Conservation (phyloP, 2,797 vertebrate species). For the Argentina silus region DNA sequence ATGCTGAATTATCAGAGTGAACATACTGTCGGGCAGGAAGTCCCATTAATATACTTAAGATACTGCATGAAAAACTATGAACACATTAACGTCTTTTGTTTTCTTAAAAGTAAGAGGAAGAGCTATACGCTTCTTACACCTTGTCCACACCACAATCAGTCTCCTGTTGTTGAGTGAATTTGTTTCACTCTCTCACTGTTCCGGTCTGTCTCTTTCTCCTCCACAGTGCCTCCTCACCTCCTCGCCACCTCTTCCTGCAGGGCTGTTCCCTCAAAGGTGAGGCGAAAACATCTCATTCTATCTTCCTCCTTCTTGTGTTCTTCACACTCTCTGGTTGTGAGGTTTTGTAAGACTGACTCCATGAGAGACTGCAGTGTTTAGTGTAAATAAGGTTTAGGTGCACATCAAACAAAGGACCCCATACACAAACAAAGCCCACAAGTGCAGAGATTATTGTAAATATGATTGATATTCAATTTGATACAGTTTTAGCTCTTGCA, state of each 20-base stretch:
- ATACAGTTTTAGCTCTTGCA: slow-evolving; percentile 47
- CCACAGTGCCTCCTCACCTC: slow-evolving; percentile 91
- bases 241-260: slow-evolving; percentile 92
- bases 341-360: too few relatives aligned
- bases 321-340: too few relatives aligned
- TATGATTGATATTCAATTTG: slow-evolving; percentile 21
- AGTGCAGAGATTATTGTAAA: background rate
- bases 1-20: too few relatives aligned
- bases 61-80: too few relatives aligned
- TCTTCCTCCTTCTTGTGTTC: background rate
- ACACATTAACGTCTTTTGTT: too few relatives aligned
- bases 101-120: too few relatives aligned
- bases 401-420: slow-evolving; percentile 7
- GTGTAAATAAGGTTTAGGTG: background rate
- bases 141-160: too few relatives aligned
- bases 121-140: too few relatives aligned
- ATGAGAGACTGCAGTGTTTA: background rate
- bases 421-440: slow-evolving; percentile 7
- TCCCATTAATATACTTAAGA: too few relatives aligned
- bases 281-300: slow-evolving; percentile 37
- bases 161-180: too few relatives aligned
- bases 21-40: too few relatives aligned
- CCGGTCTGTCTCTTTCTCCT: slow-evolving; percentile 13
- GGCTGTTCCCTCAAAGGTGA: slow-evolving; percentile 94
- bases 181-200: background rate